These are phyloP conservation scores for Chaetodon trifasciatus DNA, from an alignment of 2,797 vertebrate species.

Conservation along the genomic window DNA sequence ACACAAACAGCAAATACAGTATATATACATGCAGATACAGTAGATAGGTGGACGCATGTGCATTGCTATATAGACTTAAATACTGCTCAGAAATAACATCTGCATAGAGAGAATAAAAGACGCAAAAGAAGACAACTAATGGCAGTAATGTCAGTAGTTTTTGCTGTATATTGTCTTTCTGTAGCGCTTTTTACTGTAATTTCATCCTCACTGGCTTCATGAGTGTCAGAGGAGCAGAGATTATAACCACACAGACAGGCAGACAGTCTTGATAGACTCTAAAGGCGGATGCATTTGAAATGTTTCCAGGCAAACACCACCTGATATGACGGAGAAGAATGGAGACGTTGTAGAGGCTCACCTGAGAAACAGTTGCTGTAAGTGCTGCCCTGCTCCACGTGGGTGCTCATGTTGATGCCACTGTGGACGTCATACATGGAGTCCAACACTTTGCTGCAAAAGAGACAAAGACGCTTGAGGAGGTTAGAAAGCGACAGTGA, in stretches of 20 bases:
- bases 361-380: slow-evolving; percentile 96
- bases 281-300: too few species aligned
- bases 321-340: background rate
- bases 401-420: slow-evolving; percentile 90
- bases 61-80: background rate
- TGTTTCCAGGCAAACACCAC: background rate
- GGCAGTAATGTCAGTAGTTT: too few species aligned
- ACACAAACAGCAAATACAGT: background rate
- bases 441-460: slow-evolving; percentile 90
- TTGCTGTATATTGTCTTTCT: too few species aligned
- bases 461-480: slow-evolving; percentile 1
- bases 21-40: background rate
- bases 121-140: too few species aligned
- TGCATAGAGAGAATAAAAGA: too few species aligned
- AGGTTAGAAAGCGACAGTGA: background rate
- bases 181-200: too few species aligned
- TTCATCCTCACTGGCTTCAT: too few species aligned
- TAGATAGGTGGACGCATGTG: background rate
- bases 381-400: slow-evolving; percentile 91
- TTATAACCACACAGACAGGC: background rate
- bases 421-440: slow-evolving; percentile 90
- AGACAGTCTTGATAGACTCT: background rate
- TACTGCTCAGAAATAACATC: too few species aligned
- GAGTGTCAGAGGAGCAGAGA: background rate
- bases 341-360: slow-evolving; percentile 54